Conservation (phyloP, 2,113 vertebrate genomes). For the Strix aluco region DNA sequence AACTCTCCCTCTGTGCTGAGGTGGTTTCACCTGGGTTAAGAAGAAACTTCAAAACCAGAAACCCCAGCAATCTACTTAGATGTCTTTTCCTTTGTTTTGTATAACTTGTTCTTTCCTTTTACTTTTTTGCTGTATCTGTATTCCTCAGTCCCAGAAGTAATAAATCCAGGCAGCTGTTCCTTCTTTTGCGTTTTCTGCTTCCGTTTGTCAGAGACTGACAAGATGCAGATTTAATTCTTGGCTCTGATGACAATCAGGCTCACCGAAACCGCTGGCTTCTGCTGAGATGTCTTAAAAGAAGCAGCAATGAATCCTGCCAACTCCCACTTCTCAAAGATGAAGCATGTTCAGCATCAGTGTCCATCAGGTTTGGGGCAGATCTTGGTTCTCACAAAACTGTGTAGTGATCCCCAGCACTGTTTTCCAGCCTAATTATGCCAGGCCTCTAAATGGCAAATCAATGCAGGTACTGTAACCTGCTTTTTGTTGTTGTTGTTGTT, state of each 20-base stretch:
- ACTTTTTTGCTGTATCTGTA: not conserved
- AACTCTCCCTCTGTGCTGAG: not conserved
- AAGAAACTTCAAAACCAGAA: not conserved
- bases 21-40: not conserved
- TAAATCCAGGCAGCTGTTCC: not conserved
- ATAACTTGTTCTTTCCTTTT: not conserved
- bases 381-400: not conserved
- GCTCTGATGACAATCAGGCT: not conserved
- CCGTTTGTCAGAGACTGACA: not conserved
- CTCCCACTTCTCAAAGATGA: not conserved
- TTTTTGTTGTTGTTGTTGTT: too few relatives aligned
- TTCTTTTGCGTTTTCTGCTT: not conserved
- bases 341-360: not conserved
- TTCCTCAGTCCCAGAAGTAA: not conserved
- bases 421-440: not conserved
- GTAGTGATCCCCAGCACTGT: not conserved
- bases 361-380: not conserved
- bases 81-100: not conserved
- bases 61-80: not conserved
- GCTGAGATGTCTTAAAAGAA: not conserved
- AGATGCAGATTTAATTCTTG: conserved; percentile 24
- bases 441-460: not conserved
- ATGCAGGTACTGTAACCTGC: not conserved
- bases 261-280: not conserved
- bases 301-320: not conserved